These are phyloP conservation scores for Odontamblyopus lacepedii DNA, from an alignment of 2,797 vertebrate species.

Conservation along the genomic window DNA sequence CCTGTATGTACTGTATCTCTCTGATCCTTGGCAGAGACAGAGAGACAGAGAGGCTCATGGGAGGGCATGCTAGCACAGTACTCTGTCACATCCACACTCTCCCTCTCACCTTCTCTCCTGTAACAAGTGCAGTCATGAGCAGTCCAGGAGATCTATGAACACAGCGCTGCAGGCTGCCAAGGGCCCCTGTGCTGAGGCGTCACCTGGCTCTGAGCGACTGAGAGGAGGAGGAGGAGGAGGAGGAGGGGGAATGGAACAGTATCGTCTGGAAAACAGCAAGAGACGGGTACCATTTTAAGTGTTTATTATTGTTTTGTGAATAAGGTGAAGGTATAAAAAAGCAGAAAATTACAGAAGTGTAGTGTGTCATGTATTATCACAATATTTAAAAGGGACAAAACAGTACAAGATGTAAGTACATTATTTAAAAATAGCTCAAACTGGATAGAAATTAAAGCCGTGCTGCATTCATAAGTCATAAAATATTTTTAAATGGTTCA, in stretches of 20 bases:
- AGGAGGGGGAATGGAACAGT: slow-evolving; percentile 1
- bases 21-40: slow-evolving; percentile 5
- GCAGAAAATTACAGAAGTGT: background rate
- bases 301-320: background rate
- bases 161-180: slow-evolving; percentile 20
- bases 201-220: slow-evolving; percentile 59
- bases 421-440: too few relatives aligned
- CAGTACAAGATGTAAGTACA: too few relatives aligned
- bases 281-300: background rate
- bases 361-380: background rate
- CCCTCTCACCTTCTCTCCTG: slow-evolving; percentile 49
- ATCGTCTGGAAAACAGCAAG: background rate
- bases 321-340: background rate
- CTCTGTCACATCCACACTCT: slow-evolving; percentile 40
- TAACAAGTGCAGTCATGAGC: slow-evolving; percentile 66
- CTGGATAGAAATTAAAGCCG: too few relatives aligned
- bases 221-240: background rate
- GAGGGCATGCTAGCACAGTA: slow-evolving; percentile 26
- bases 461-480: too few relatives aligned
- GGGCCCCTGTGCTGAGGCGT: slow-evolving; percentile 56
- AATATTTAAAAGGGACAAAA: background rate
- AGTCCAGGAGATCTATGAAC: slow-evolving; percentile 59
- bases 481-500: too few relatives aligned
- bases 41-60: slow-evolving; percentile 35
- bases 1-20: background rate